A percentile compares a stretch with the other conserved stretches of the same genome.
These are phyloP conservation scores for Xenops minutus DNA, from an alignment of 2,797 vertebrate species.

Conservation along the genomic window DNA sequence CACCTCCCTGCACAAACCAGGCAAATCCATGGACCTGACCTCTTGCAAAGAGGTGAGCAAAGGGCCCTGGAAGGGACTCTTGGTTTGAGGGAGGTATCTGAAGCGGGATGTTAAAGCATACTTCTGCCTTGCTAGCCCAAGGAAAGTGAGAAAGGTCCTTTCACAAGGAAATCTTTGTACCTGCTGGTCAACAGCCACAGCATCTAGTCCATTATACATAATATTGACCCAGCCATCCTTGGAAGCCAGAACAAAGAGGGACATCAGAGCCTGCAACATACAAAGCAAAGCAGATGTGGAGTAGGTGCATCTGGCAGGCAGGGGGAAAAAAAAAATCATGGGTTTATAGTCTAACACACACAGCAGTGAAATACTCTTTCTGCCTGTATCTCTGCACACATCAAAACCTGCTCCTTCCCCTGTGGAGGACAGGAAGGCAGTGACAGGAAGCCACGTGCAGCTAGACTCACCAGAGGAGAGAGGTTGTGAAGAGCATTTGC, in stretches of 20 bases:
- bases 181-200: conserved; percentile 95
- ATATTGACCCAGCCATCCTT: conserved; percentile 99
- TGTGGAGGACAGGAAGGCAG: fast-evolving
- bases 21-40: background rate
- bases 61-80: background rate
- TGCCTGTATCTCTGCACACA: background rate
- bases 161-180: conserved; percentile 66
- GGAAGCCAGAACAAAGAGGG: conserved; percentile 95
- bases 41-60: background rate
- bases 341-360: background rate
- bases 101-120: background rate
- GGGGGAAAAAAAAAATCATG: background rate
- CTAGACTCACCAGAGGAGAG: background rate
- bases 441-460: background rate
- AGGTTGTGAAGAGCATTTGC: background rate
- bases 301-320: background rate
- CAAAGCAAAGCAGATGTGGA: background rate
- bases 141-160: background rate
- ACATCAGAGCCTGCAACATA: conserved; percentile 91
- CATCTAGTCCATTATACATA: conserved; percentile 97
- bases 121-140: background rate
- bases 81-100: background rate
- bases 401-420: background rate
- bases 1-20: background rate
- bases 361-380: background rate